phyloP scores from a whole-genome alignment of 2,797 vertebrate species.

The Pangasius macronema region DNA sequence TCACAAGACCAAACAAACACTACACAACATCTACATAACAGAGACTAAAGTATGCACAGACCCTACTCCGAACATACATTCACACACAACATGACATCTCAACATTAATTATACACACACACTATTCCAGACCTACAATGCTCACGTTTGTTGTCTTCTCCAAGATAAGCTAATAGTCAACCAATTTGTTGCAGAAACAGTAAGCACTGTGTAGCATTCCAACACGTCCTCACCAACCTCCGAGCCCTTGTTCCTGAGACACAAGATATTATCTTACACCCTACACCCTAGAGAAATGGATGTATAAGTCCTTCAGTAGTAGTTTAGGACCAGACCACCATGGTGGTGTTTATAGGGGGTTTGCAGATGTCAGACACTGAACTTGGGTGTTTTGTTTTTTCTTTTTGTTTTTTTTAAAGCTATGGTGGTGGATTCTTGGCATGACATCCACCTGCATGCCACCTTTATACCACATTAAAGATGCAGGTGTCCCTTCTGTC shows the following conservation, averaged over 20 bases:
- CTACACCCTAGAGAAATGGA: slow-evolving; percentile 39
- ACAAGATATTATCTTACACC: slow-evolving; percentile 51
- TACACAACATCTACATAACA: not conserved
- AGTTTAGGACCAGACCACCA: slow-evolving; percentile 55
- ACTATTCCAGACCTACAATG: not conserved
- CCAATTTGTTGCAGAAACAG: slow-evolving; percentile 11
- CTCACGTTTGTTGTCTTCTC: not conserved
- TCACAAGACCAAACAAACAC: not conserved
- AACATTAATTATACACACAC: not conserved
- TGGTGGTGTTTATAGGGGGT: slow-evolving; percentile 49
- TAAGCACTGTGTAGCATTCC: slow-evolving; percentile 45
- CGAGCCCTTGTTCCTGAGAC: slow-evolving; percentile 38
- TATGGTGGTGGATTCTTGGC: slow-evolving; percentile 47
- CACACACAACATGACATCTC: not conserved
- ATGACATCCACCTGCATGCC: slow-evolving; percentile 44
- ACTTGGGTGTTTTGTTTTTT: not conserved
- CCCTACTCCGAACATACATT: not conserved
- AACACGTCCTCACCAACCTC: slow-evolving; percentile 34
- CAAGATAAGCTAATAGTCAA: not conserved
- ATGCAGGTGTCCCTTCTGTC: slow-evolving; percentile 50
- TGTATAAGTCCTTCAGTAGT: slow-evolving; percentile 40
- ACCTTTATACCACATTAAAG: slow-evolving; percentile 52
- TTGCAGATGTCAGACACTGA: slow-evolving; percentile 44
- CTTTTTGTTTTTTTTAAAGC: not conserved
- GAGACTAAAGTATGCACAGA: slow-evolving; percentile 3